These are phyloP conservation scores for Bombyx mori DNA, from an alignment of 1,140 invertebrate genomes.

Conservation along the genomic window ASM3026992v2 NC_085112.1:3960501-3961000, in stretches of 20 bases:
- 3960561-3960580: slow-evolving; percentile 18
- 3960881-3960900: no score
- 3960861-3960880: no score
- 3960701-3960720: no score
- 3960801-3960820: no score
- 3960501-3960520: slow-evolving; percentile 57
- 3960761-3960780: no score
- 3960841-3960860: no score
- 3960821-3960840: no score
- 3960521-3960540: slow-evolving; percentile 41
- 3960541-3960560: slow-evolving; percentile 55
- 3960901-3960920: slow-evolving; percentile 13
- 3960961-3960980: slow-evolving; percentile 57
- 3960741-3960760: no score
- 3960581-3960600: slow-evolving; percentile 16
- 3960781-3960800: no score
- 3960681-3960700: no score
- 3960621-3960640: not conserved
- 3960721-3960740: no score
- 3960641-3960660: not conserved
- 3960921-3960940: slow-evolving; percentile 43
- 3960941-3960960: slow-evolving; percentile 41
- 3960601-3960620: not conserved
- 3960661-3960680: not conserved
- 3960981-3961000: slow-evolving; percentile 66